A percentile compares a stretch with the other conserved stretches of the same genome.
Evolutionary conservation across 1,140 invertebrate species (phyloP).

Genomic region (Habropoda laboriosa): DNA sequence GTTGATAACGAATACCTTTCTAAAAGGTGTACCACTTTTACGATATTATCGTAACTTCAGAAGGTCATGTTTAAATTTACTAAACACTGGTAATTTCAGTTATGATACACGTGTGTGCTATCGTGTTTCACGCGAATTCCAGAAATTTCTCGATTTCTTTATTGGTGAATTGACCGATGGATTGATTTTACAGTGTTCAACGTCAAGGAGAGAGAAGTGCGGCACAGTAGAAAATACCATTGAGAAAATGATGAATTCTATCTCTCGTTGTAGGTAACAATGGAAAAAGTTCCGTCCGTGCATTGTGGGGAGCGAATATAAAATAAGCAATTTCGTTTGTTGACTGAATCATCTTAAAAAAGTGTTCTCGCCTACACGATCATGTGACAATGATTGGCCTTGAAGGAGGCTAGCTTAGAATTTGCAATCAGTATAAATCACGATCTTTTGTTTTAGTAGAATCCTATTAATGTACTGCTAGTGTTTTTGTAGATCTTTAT

Average conservation of each 20-base stretch:
- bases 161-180: too few relatives aligned
- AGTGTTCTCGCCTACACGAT: background rate
- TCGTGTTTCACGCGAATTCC: background rate
- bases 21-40: background rate
- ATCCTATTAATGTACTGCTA: background rate
- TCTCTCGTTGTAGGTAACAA: too few relatives aligned
- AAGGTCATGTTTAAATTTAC: constrained; percentile 34
- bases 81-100: constrained; percentile 35
- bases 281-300: constrained; percentile 3
- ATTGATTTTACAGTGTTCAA: background rate
- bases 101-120: background rate
- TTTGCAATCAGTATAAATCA: background rate
- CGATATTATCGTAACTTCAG: background rate
- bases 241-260: background rate
- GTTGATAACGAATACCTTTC: background rate
- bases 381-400: background rate
- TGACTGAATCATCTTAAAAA: constrained; percentile 12
- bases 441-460: background rate
- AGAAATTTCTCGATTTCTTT: background rate
- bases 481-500: background rate
- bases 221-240: constrained; percentile 17
- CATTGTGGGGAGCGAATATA: background rate
- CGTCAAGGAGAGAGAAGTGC: too few relatives aligned
- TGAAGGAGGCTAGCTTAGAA: background rate
- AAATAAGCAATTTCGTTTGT: constrained; percentile 22